phyloP scores from a whole-genome alignment of 1,140 invertebrate species.

The Lepidotrigona ventralis region DNA sequence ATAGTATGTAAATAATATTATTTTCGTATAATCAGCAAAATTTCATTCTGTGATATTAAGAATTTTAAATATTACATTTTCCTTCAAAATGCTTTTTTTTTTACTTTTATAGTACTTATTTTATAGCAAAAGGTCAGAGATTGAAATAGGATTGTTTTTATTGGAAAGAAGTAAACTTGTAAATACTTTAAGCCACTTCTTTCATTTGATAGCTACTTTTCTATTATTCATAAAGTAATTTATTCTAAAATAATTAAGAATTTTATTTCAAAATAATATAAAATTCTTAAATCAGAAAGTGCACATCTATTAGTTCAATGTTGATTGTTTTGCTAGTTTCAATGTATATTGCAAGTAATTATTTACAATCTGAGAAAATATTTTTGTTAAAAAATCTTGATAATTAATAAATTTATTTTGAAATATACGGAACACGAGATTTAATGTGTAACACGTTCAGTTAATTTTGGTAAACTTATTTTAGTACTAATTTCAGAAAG shows the following conservation, averaged over 20 bases:
- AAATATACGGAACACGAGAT: not conserved
- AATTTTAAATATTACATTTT: not conserved
- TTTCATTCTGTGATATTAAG: not conserved
- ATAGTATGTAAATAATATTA: not conserved
- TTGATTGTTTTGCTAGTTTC: not conserved
- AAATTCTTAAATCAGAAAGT: not conserved
- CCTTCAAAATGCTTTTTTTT: not conserved
- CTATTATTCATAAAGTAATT: not conserved
- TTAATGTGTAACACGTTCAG: slow-evolving; percentile 55
- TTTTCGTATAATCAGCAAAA: not conserved
- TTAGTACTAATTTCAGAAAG: slow-evolving; percentile 42
- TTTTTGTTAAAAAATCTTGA: not conserved
- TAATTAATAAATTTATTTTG: not conserved
- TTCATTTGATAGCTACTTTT: not conserved
- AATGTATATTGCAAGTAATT: not conserved
- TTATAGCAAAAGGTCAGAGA: slow-evolving; percentile 9
- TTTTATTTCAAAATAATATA: not conserved
- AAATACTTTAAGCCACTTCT: slow-evolving; percentile 17
- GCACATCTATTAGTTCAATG: too few species aligned
- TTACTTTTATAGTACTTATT: not conserved
- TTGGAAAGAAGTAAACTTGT: slow-evolving; percentile 32
- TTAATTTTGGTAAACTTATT: slow-evolving; percentile 64
- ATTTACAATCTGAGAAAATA: not conserved
- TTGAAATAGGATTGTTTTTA: slow-evolving; percentile 8
- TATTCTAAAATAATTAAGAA: not conserved